phyloP scores from a whole-genome alignment of 2,113 vertebrate species.

The Chloropsis hardwickii region DNA sequence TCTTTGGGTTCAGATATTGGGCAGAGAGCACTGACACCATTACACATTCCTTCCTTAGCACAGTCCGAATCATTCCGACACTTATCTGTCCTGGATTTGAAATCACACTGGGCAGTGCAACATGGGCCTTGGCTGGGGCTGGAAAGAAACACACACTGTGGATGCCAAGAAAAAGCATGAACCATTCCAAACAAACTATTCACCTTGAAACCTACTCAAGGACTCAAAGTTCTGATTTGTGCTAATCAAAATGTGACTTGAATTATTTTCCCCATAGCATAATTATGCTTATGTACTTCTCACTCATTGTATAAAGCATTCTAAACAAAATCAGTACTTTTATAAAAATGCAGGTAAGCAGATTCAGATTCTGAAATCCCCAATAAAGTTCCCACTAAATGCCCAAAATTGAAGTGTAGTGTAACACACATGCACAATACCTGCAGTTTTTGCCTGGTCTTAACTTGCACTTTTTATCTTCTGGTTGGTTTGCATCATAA shows the following conservation, averaged over 20 bases:
- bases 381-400: background rate
- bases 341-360: background rate
- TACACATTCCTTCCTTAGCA: slow-evolving; percentile 82
- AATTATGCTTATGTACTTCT: background rate
- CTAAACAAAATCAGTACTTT: background rate
- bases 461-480: slow-evolving; percentile 86
- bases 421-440: slow-evolving; percentile 55
- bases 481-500: slow-evolving; percentile 81
- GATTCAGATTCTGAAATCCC: background rate
- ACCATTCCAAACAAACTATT: background rate
- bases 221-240: background rate
- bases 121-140: slow-evolving; percentile 96
- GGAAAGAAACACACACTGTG: background rate
- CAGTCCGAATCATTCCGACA: slow-evolving; percentile 89
- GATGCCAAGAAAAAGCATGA: background rate
- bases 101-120: slow-evolving; percentile 80
- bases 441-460: slow-evolving; percentile 83
- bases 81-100: slow-evolving; percentile 65
- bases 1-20: slow-evolving; percentile 83
- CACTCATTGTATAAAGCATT: background rate
- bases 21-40: slow-evolving; percentile 81
- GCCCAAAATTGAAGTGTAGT: background rate
- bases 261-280: background rate
- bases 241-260: background rate
- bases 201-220: background rate